Evolutionary conservation across 2,113 vertebrate species (phyloP).

Genomic region (Saimiri boliviensis): DNA sequence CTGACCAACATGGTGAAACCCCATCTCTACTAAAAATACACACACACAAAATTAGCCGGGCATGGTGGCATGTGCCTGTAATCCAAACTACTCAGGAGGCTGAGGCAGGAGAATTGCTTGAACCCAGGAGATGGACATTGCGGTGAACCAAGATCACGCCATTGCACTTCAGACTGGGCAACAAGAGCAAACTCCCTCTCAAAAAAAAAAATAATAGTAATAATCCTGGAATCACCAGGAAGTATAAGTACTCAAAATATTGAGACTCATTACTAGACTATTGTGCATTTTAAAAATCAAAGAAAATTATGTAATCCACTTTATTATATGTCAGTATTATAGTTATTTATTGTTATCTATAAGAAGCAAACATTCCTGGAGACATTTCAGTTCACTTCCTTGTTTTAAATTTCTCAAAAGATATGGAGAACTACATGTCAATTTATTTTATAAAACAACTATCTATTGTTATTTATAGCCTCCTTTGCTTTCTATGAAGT

Average conservation of each 20-base stretch:
- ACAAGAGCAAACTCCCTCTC: no score
- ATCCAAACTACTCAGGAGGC: no score
- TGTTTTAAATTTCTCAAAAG: not conserved
- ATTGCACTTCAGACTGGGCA: no score
- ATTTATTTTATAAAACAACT: not conserved
- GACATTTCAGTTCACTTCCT: not conserved
- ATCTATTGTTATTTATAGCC: not conserved
- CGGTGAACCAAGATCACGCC: no score
- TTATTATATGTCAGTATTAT: not conserved
- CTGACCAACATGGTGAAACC: no score
- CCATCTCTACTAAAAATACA: no score
- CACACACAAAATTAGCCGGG: no score
- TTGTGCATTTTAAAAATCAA: conserved; percentile 6
- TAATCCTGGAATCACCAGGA: not conserved
- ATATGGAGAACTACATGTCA: not conserved
- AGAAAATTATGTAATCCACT: not conserved
- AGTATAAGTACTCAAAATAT: conserved; percentile 5
- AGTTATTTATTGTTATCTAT: not conserved
- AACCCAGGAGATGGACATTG: no score
- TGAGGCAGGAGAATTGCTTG: no score
- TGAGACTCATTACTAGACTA: not conserved
- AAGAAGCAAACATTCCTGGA: not conserved
- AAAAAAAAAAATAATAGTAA: no score
- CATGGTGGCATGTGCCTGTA: no score
- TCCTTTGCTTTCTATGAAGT: not conserved